Conservation (phyloP, 1,140 invertebrate species). For the Atta texana region DNA sequence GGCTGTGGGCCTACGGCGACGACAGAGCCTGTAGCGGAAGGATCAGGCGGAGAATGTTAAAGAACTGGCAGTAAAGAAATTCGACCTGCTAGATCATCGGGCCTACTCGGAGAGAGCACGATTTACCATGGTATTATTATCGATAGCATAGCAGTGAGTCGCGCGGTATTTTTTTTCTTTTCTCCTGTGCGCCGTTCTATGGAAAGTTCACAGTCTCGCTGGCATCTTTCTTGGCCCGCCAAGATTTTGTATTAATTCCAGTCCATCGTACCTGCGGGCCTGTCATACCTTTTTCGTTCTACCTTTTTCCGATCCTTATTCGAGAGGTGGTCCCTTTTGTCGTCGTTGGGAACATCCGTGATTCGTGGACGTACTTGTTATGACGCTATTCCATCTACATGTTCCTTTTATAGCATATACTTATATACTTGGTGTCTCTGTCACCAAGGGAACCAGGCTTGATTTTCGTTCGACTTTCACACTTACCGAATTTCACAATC, state of each 20-base stretch:
- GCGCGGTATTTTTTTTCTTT: constrained; percentile 18
- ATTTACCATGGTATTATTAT: constrained; percentile 56
- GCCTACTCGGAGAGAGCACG: background rate
- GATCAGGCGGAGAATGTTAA: constrained; percentile 12
- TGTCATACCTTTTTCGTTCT: constrained; percentile 20
- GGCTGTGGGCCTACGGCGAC: constrained; percentile 6
- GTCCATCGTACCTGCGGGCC: constrained; percentile 47
- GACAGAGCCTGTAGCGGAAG: constrained; percentile 19
- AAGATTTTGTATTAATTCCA: constrained; percentile 54
- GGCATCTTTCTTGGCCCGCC: background rate
- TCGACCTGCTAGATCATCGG: constrained; percentile 62
- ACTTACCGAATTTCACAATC: constrained; percentile 46
- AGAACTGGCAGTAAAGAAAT: constrained; percentile 28
- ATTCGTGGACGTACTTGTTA: constrained; percentile 43
- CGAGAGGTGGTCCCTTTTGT: constrained; percentile 30
- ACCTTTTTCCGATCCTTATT: constrained; percentile 31
- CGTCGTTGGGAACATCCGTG: background rate
- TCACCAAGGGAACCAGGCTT: constrained; percentile 16
- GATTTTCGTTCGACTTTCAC: constrained; percentile 35
- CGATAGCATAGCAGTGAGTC: constrained; percentile 35
- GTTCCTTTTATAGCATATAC: background rate
- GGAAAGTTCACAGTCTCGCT: constrained; percentile 45
- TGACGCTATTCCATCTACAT: constrained; percentile 17
- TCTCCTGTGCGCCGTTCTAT: background rate
- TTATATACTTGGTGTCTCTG: background rate